Conservation (phyloP, 2,888 invertebrate species). For the Nomada ferruginata region DNA sequence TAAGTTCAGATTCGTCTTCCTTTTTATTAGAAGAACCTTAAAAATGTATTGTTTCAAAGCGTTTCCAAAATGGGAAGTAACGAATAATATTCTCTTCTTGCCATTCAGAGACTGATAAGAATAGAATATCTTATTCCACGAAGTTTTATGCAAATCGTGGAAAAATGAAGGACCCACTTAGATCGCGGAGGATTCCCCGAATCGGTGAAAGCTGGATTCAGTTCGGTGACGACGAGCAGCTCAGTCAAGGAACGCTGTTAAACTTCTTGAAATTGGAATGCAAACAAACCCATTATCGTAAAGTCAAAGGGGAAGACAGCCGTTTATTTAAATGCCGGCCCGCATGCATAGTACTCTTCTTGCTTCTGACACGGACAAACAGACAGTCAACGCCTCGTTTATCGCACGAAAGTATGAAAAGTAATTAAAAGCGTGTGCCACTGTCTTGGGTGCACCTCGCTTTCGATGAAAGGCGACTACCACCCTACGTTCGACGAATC, state of each 20-base stretch:
- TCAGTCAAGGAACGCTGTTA: slow-evolving; percentile 70
- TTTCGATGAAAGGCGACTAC: slow-evolving; percentile 26
- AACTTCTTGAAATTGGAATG: slow-evolving; percentile 80
- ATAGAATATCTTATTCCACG: too few species aligned
- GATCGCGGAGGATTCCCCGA: neutral
- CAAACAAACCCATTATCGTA: slow-evolving; percentile 82
- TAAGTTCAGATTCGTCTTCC: too few species aligned
- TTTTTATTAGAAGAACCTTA: too few species aligned
- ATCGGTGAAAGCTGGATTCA: slow-evolving; percentile 18
- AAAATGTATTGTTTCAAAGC: too few species aligned
- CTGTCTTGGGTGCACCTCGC: slow-evolving; percentile 32
- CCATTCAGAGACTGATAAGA: too few species aligned
- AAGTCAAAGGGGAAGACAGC: slow-evolving; percentile 80
- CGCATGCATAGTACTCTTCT: slow-evolving; percentile 64
- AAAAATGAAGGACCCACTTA: too few species aligned
- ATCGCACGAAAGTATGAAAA: slow-evolving; percentile 80
- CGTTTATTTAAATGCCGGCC: slow-evolving; percentile 78
- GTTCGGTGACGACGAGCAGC: slow-evolving; percentile 1
- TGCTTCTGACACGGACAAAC: slow-evolving; percentile 66
- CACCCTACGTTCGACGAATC: slow-evolving; percentile 1
- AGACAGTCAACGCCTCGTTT: slow-evolving; percentile 75
- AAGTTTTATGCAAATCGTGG: too few species aligned
- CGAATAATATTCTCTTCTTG: too few species aligned
- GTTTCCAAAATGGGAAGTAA: too few species aligned
- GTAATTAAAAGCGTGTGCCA: slow-evolving; percentile 79